Percentiles rank a stretch among this genome's conserved stretches.
Evolutionary conservation across 2,888 invertebrate genomes (phyloP).

Genomic region (Drosophila setosimentum): DNA sequence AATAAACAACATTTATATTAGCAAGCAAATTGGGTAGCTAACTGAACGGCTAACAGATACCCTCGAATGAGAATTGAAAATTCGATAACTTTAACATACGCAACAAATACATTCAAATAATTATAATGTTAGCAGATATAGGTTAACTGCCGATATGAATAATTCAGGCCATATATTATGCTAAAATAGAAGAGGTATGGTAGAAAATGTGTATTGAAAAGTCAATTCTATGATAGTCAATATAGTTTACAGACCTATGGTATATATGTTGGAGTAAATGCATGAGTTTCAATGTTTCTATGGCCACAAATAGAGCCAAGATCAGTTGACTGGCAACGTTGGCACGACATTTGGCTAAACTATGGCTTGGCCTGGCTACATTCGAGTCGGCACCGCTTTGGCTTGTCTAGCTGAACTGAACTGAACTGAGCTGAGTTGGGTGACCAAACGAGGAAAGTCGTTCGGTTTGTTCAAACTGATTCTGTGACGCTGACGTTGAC

Average conservation of each 20-base stretch:
- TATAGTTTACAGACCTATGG: conserved; percentile 2
- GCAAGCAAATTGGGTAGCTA: conserved; percentile 6
- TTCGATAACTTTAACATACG: background rate
- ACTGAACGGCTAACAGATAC: conserved; percentile 19
- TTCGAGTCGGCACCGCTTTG: conserved; percentile 16
- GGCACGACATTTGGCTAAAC: conserved; percentile 75
- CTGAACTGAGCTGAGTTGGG: background rate
- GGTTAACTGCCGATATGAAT: background rate
- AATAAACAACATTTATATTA: conserved; percentile 28
- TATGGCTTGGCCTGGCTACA: conserved; percentile 55
- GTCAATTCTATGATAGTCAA: background rate
- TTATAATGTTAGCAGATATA: background rate
- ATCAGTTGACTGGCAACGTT: conserved; percentile 57
- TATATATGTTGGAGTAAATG: background rate
- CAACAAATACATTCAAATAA: background rate
- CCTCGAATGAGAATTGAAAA: conserved; percentile 1
- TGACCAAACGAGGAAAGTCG: conserved; percentile 73
- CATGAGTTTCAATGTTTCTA: background rate
- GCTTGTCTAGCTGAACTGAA: conserved; percentile 5
- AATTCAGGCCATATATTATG: no score
- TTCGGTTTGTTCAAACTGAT: conserved; percentile 32
- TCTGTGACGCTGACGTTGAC: conserved; percentile 5
- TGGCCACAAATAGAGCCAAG: conserved; percentile 20
- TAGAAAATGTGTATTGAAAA: background rate
- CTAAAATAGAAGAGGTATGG: background rate